Base-by-base conservation (phyloP, 2,888 invertebrate species). In the Rhabditophanes sp. region DNA sequence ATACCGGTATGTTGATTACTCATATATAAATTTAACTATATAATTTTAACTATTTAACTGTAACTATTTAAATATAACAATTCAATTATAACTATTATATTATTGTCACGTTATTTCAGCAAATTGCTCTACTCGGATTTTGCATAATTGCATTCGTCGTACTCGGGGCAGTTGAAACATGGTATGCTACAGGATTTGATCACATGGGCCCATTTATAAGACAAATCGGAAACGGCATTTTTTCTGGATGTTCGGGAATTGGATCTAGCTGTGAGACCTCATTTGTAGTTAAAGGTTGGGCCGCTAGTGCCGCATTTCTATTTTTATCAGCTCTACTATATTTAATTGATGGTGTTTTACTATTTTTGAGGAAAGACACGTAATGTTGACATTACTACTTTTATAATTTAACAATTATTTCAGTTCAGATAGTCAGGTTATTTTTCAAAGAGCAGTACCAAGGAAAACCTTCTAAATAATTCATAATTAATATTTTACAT, bases 281-380 rank as follows among this genome's bases (percentile, higher is more conserved):
- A 12, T 61, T 61, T 37, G 52, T 61, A 14, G 61, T 61, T 20
- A 56, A 59, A 30, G 61, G 58, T 40, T 60, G 60, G 60, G 60
- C 60, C 1, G 60, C 54, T 1, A 52, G 60, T 3, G 60, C 60
- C 30, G 60, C 61, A 1, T 61, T 61, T 44, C 59, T 50, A 38
- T 61, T 61, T 42, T 46, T 61, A 24, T 44, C 43, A 9, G 58
- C 54, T 14, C 34, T 61, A 1, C 50, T 61, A 30, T 57, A 48
- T 36, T 29, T 59, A 22, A 35, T 46, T 30, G 61, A 61, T 37
- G 47, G 54, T 32, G 41, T 48, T 7, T 35, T 61, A n/a, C 46
- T 56, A 23, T 55, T 56, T 28, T 38, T 52, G 26, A 43, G 44
- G n/a, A 44, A 46, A 26, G 55, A 60, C 37, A 52, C 50, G 60